A percentile compares a stretch with the other conserved stretches of the same genome.
phyloP scores from a whole-genome alignment of 2,113 vertebrate genomes.

The Ochotona curzoniae region DNA sequence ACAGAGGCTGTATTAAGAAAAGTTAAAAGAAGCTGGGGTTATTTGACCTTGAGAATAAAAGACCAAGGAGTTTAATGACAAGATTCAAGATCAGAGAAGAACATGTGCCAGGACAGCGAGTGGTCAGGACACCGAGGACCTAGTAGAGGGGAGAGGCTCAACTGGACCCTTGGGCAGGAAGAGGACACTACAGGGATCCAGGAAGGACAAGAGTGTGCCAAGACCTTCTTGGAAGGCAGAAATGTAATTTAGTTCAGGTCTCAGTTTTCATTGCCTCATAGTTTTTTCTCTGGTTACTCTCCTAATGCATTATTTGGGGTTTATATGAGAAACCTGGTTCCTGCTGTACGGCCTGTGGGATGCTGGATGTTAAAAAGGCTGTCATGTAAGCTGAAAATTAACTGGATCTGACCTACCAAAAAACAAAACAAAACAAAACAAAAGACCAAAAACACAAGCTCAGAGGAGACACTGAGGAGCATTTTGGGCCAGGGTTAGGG shows the following conservation, averaged over 20 bases:
- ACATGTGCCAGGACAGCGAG: background rate
- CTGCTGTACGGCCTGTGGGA: background rate
- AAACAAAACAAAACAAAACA: no score
- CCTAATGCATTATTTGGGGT: background rate
- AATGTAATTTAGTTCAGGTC: background rate
- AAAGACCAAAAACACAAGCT: background rate
- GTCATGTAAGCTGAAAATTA: background rate
- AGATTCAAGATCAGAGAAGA: slow-evolving; percentile 39
- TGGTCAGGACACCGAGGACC: background rate
- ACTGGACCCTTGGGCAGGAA: background rate
- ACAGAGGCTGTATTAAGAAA: slow-evolving; percentile 55
- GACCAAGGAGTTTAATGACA: slow-evolving; percentile 39
- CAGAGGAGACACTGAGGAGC: background rate
- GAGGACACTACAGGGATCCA: background rate
- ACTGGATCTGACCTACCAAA: background rate
- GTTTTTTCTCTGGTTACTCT: background rate
- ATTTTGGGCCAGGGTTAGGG: background rate
- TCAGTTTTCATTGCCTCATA: slow-evolving; percentile 12
- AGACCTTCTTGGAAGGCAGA: background rate
- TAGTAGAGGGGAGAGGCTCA: background rate
- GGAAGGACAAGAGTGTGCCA: fast-evolving
- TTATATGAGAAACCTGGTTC: slow-evolving; percentile 11
- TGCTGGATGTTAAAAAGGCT: background rate
- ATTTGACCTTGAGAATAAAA: slow-evolving; percentile 59
- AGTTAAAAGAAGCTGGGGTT: slow-evolving; percentile 60